These are phyloP conservation scores for Liasis olivaceus DNA, from an alignment of 2,797 vertebrate species.

Conservation along the genomic window DNA sequence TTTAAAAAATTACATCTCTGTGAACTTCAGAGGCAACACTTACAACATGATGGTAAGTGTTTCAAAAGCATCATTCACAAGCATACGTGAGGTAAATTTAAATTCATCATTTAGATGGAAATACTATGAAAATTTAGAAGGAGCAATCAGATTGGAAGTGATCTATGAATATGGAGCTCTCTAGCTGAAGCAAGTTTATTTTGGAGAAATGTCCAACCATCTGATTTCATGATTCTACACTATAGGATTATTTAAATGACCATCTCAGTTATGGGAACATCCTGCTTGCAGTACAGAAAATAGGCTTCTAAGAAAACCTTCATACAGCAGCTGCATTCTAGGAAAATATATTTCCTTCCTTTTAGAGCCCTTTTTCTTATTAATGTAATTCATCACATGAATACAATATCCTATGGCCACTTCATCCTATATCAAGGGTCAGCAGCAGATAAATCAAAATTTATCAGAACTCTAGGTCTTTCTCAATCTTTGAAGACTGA, in stretches of 20 bases:
- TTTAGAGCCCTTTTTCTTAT: background rate
- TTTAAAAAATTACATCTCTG: conserved; percentile 10
- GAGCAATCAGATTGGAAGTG: conserved; percentile 30
- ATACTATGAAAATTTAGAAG: conserved; percentile 13
- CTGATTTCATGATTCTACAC: background rate
- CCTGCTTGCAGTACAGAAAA: background rate
- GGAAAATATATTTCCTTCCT: background rate
- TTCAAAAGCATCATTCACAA: conserved; percentile 24
- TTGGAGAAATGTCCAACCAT: background rate
- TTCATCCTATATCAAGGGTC: background rate
- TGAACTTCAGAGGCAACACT: conserved; percentile 23
- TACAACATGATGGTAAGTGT: conserved; percentile 16
- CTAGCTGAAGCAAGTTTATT: background rate
- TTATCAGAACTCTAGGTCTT: background rate
- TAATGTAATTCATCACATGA: background rate
- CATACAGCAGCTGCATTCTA: background rate
- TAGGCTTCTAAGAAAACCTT: background rate
- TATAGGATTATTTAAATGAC: background rate
- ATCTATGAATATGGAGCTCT: conserved; percentile 29
- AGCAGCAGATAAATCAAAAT: background rate
- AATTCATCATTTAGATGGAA: conserved; percentile 25
- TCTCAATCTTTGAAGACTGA: background rate
- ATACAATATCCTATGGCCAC: background rate
- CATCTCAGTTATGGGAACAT: background rate
- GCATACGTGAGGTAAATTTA: conserved; percentile 9